A percentile compares a stretch with the other conserved stretches of the same genome.
Evolutionary conservation across 1,140 invertebrate genomes (phyloP).

Genomic region (Calliphora vicina): DNA sequence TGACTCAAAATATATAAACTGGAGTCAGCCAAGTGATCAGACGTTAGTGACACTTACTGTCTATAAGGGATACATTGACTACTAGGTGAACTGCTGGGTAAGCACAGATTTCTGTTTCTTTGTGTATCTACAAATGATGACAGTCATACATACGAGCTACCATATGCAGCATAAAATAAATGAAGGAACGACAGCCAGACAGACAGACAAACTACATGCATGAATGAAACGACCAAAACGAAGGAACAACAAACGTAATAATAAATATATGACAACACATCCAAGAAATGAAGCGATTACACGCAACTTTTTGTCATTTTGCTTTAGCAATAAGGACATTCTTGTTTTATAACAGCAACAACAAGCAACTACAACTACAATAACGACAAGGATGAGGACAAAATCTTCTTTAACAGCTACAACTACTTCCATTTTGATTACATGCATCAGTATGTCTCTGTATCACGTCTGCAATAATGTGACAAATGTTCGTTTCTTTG

Average conservation of each 20-base stretch:
- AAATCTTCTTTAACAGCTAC: neutral
- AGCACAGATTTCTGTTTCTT: too few species aligned
- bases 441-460: neutral
- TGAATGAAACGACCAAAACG: neutral
- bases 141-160: neutral
- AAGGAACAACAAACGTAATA: neutral
- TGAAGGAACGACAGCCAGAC: too few species aligned
- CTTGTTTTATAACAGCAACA: neutral
- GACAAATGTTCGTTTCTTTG: neutral
- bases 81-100: too few species aligned
- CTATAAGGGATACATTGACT: too few species aligned
- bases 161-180: neutral
- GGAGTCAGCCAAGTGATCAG: too few species aligned
- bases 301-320: neutral
- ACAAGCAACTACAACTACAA: neutral
- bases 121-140: neutral
- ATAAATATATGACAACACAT: neutral
- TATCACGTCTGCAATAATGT: neutral
- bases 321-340: neutral
- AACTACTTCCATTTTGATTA: neutral
- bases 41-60: too few species aligned
- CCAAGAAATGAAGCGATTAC: conserved; percentile 9
- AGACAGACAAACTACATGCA: neutral
- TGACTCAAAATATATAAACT: too few species aligned
- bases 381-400: neutral